phyloP scores from a whole-genome alignment of 2,888 invertebrate species.

The Nomada goodeniana region DNA sequence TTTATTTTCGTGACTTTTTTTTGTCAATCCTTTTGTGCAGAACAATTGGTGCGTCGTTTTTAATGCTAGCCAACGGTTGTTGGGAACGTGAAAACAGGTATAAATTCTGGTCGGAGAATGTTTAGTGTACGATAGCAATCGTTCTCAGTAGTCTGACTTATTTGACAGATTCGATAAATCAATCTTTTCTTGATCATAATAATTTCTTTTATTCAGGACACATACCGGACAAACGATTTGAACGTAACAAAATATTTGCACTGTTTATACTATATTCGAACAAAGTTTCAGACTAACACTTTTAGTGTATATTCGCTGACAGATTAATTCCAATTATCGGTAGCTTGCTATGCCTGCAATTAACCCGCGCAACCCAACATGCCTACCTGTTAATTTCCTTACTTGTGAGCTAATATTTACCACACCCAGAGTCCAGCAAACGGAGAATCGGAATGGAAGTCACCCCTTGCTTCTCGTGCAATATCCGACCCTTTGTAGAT shows the following conservation, averaged over 20 bases:
- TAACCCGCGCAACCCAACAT: neutral
- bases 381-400: slow-evolving; percentile 8
- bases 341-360: neutral
- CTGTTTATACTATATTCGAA: no score
- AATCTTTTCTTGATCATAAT: no score
- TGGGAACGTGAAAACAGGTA: no score
- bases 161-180: no score
- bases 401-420: slow-evolving; percentile 29
- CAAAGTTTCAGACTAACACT: no score
- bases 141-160: no score
- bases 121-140: no score
- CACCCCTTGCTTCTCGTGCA: neutral
- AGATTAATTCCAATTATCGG: slow-evolving; percentile 10
- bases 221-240: no score
- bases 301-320: no score
- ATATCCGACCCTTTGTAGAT: neutral
- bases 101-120: no score
- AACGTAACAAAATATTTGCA: no score
- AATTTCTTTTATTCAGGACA: no score
- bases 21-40: neutral
- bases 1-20: slow-evolving; percentile 10
- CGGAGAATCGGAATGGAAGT: slow-evolving; percentile 25
- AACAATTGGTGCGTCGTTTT: neutral
- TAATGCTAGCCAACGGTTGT: neutral
- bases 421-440: neutral